These are phyloP conservation scores for Nomada hirtipes DNA, from an alignment of 2,888 invertebrate species.

Conservation along the genomic window DNA sequence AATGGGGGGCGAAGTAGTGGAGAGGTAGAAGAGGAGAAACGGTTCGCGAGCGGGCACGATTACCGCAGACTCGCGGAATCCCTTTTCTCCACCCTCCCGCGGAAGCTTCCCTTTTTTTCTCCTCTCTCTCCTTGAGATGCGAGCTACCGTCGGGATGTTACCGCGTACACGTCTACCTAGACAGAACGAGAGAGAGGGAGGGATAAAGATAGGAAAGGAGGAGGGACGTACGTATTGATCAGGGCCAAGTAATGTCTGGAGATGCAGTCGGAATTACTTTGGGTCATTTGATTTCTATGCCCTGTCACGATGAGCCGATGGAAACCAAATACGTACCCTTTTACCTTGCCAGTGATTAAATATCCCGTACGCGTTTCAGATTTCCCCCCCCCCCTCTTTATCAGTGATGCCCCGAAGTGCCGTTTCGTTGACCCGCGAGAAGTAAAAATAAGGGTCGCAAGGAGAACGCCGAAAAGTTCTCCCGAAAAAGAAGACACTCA, in stretches of 20 bases:
- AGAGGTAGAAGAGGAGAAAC: conserved; percentile 40
- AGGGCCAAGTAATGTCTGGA: conserved; percentile 61
- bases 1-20: conserved; percentile 22
- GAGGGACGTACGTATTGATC: conserved; percentile 69
- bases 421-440: neutral
- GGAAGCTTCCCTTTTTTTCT: conserved; percentile 34
- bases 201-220: neutral
- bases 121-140: conserved; percentile 61
- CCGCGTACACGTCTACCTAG: conserved; percentile 66
- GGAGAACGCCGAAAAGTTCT: neutral
- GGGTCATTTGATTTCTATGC: conserved; percentile 52
- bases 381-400: neutral
- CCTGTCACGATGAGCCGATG: conserved; percentile 37
- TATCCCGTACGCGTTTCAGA: neutral
- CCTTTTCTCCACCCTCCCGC: conserved; percentile 42
- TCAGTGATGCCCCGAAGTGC: neutral
- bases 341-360: neutral
- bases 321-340: conserved; percentile 21
- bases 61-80: conserved; percentile 73
- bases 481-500: neutral
- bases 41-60: conserved; percentile 68
- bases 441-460: neutral
- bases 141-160: conserved; percentile 68
- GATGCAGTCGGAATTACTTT: conserved; percentile 62
- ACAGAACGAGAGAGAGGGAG: conserved; percentile 38